Evolutionary conservation across 2,797 vertebrate genomes (phyloP).

Genomic region (Sebastolobus alascanus): DNA sequence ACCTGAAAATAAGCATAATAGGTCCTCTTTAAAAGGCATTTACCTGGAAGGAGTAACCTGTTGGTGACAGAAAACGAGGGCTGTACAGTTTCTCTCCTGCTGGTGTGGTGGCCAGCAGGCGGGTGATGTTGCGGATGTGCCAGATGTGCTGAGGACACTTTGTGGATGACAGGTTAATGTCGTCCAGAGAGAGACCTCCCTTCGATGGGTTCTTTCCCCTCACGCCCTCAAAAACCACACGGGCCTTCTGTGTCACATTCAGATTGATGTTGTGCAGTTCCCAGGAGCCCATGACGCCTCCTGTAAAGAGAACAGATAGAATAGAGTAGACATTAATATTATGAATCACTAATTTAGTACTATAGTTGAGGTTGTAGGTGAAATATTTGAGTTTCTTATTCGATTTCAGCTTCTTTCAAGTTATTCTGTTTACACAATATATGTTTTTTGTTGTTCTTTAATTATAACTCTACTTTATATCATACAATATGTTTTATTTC

Average conservation of each 20-base stretch:
- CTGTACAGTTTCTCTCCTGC: conserved; percentile 76
- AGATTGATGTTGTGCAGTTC: conserved; percentile 87
- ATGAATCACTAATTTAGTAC: neutral
- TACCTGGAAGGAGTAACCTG: conserved; percentile 92
- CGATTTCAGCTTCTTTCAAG: neutral
- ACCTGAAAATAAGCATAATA: too few species aligned
- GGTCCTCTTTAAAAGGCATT: neutral
- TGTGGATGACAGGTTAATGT: conserved; percentile 92
- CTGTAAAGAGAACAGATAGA: conserved; percentile 25
- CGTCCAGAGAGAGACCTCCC: conserved; percentile 91
- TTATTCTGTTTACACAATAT: neutral
- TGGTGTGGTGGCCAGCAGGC: conserved; percentile 73
- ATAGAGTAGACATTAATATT: neutral
- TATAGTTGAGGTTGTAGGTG: neutral
- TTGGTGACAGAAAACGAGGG: conserved; percentile 86
- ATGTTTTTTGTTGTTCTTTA: neutral
- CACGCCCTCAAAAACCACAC: conserved; percentile 87
- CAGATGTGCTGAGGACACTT: conserved; percentile 90
- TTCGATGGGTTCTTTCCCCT: conserved; percentile 77
- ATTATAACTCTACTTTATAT: neutral
- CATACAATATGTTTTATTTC: neutral
- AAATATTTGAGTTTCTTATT: neutral
- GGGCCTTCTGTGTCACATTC: conserved; percentile 82
- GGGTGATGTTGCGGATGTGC: conserved; percentile 88
- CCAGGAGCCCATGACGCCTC: conserved; percentile 84